Base-by-base conservation (phyloP, 1,140 invertebrate genomes). In the Acromyrmex heyeri region DNA sequence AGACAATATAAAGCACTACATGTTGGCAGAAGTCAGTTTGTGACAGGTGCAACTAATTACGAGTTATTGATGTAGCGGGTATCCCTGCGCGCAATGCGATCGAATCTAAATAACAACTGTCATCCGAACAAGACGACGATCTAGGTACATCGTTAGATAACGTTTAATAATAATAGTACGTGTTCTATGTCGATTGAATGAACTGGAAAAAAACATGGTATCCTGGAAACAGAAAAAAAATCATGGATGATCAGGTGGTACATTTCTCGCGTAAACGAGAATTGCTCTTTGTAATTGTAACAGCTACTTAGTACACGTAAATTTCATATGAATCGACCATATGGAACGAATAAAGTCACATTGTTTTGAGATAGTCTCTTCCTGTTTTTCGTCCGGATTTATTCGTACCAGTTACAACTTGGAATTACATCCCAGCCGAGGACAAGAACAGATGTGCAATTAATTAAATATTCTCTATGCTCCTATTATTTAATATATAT, bases 241-340 rank as follows among this genome's bases (percentile, higher is more conserved):
- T 70, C 21, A 69, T 8, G 21, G 30, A 70, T 24, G 24, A 81
- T 34, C 30, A 30, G 62, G 14, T 81, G 55, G 18, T 85, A 55
- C 64, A 21, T 75, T 86, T 75, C 65, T 86, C 76, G 61, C 55
- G 24, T 67, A 83, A 76, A 85, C 61, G 53, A 83, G 30, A 89
- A 81, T 59, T 70, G 83, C 77, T 79, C 57, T 90, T 88, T 89
- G 86, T 90, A 89, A 90, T 50, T 88, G 81, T 89, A 86, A 86
- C 85, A 89, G 88, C 87, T 89, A 87, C 88, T 88, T 87, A 89
- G 88, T 79, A 89, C 86, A 88, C 88, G 87, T 87, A 89, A 89
- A 91, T 91, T 91, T 89, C 90, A 82, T 89, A 91, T 91, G 86
- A 91, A 89, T 81, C 87, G 90, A 91, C 79, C 88, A 81, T 87